phyloP scores from a whole-genome alignment of 2,797 vertebrate species.

The Lacerta viridis region DNA sequence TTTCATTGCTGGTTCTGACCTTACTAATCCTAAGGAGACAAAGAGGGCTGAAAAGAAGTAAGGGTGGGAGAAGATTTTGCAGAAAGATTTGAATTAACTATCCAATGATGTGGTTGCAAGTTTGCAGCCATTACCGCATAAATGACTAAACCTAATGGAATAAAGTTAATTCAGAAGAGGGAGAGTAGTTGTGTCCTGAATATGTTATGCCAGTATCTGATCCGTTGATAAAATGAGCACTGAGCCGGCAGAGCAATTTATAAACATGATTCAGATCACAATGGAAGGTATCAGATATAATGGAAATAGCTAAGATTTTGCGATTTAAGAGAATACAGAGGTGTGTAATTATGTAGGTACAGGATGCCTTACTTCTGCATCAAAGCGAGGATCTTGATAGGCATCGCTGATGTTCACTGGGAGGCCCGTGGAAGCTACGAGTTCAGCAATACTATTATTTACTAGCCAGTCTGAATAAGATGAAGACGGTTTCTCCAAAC shows the following conservation, averaged over 20 bases:
- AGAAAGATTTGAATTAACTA: background rate
- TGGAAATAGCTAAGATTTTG: background rate
- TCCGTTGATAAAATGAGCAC: background rate
- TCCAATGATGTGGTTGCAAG: background rate
- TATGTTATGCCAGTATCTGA: background rate
- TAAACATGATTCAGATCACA: background rate
- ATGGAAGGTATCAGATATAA: background rate
- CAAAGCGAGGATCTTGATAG: slow-evolving; percentile 98
- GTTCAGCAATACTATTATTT: slow-evolving; percentile 97
- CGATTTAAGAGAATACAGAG: background rate
- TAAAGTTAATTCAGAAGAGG: slow-evolving; percentile 33
- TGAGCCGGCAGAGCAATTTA: background rate
- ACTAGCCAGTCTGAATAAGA: slow-evolving; percentile 98
- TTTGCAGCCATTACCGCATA: background rate
- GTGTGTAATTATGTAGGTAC: slow-evolving; percentile 13
- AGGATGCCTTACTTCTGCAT: slow-evolving; percentile 89
- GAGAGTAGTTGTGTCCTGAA: background rate
- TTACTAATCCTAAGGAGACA: background rate
- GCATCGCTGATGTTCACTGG: slow-evolving; percentile 98
- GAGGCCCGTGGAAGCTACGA: slow-evolving; percentile 97
- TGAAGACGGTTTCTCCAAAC: slow-evolving; percentile 90
- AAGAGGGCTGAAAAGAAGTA: background rate
- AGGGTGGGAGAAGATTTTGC: background rate
- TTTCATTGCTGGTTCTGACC: background rate
- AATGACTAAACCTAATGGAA: slow-evolving; percentile 24